These are phyloP conservation scores for Archivesica marissinica DNA, from an alignment of 1,140 invertebrate genomes.

Conservation along the genomic window DNA sequence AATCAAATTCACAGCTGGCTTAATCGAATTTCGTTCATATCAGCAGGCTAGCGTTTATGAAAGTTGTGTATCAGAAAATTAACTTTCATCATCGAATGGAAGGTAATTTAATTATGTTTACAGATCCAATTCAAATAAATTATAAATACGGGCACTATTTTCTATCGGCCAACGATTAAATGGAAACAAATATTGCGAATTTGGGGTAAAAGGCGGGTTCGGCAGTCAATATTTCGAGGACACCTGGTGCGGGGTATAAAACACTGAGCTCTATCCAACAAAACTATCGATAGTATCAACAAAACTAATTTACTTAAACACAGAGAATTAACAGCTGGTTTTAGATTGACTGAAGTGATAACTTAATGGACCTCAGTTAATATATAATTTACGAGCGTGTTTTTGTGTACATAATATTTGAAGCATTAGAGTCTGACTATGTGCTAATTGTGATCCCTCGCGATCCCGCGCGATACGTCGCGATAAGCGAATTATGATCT, in stretches of 20 bases:
- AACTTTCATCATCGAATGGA: conserved; percentile 20
- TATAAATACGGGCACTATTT: conserved; percentile 18
- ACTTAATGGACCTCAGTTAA: conserved; percentile 17
- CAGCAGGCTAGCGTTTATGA: not conserved
- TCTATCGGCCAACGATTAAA: not conserved
- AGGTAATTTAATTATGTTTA: conserved; percentile 45
- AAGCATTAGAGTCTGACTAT: not conserved
- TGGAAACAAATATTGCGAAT: conserved; percentile 23
- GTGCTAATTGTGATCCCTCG: not conserved
- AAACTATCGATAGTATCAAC: conserved; percentile 12
- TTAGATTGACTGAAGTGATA: not conserved
- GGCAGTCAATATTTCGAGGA: not conserved
- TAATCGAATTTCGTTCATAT: conserved; percentile 27
- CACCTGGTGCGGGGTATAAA: conserved; percentile 28
- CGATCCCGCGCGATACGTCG: not conserved
- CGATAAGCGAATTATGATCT: not conserved
- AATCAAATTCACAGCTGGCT: conserved; percentile 41
- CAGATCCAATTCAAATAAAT: conserved; percentile 14
- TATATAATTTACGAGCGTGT: not conserved
- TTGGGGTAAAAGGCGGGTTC: not conserved
- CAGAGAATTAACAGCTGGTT: conserved; percentile 32
- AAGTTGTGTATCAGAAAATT: conserved; percentile 34
- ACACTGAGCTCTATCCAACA: not conserved
- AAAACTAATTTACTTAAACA: conserved; percentile 12
- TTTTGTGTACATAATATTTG: not conserved